Conservation (phyloP, 2,797 vertebrate genomes). For the Lerista edwardsae region DNA sequence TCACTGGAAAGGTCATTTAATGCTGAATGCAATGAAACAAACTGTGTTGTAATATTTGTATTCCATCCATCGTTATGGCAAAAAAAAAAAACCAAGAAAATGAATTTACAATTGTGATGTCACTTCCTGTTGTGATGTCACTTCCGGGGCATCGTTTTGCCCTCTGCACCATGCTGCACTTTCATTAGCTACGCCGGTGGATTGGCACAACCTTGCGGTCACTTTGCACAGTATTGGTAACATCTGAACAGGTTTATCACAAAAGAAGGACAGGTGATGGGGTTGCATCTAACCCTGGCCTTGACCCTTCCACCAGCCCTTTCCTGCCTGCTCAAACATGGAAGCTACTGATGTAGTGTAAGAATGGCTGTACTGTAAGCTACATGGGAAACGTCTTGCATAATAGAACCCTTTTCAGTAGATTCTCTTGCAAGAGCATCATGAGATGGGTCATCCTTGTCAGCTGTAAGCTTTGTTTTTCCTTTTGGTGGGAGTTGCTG, state of each 20-base stretch:
- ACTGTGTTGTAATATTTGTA: too few relatives aligned
- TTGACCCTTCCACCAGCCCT: background rate
- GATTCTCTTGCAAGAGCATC: background rate
- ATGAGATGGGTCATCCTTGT: background rate
- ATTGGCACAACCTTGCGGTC: background rate
- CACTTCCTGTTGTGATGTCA: too few relatives aligned
- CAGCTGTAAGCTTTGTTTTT: slow-evolving; percentile 11
- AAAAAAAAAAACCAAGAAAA: too few relatives aligned
- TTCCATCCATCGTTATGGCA: too few relatives aligned
- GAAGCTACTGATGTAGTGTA: background rate
- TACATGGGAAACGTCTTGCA: background rate
- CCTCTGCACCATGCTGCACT: too few relatives aligned
- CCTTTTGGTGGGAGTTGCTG: slow-evolving; percentile 7
- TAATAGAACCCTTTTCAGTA: background rate
- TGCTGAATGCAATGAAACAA: too few relatives aligned
- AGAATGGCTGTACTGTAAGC: background rate
- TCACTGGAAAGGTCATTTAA: too few relatives aligned
- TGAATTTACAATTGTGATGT: too few relatives aligned
- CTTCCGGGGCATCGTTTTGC: too few relatives aligned
- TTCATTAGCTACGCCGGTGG: too few relatives aligned
- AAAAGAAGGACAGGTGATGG: background rate
- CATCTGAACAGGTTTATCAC: background rate
- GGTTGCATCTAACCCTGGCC: background rate
- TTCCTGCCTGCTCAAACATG: background rate
- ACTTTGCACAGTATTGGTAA: background rate